Evolutionary conservation across 2,888 invertebrate genomes (phyloP).

Genomic region (Tenodera sinensis): DNA sequence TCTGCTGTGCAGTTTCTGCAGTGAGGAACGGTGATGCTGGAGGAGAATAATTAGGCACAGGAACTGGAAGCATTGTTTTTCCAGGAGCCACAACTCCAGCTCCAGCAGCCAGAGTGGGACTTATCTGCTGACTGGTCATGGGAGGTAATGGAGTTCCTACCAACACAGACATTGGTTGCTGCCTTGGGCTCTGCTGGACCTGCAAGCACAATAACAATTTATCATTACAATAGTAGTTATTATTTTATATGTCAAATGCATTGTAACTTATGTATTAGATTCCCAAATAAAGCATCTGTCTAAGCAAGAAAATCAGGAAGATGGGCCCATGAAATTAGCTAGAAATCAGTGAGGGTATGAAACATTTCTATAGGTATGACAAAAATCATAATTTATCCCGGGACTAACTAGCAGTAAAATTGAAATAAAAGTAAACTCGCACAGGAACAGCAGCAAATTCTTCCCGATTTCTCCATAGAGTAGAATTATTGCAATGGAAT

Average conservation of each 20-base stretch:
- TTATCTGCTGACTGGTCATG: neutral
- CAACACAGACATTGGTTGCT: neutral
- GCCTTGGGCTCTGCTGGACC: neutral
- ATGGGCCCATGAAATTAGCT: too few species aligned
- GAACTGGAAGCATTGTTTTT: neutral
- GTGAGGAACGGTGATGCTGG: constrained; percentile 23
- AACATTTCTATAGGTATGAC: too few species aligned
- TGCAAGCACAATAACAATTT: neutral
- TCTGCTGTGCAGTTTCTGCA: neutral
- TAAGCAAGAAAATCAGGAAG: too few species aligned
- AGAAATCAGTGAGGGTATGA: too few species aligned
- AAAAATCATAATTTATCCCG: too few species aligned
- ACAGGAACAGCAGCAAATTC: too few species aligned
- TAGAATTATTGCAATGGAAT: too few species aligned
- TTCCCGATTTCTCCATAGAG: too few species aligned
- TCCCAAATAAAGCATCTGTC: too few species aligned
- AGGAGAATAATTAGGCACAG: constrained; percentile 17
- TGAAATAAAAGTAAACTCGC: too few species aligned
- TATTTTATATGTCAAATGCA: neutral
- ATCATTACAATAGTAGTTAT: neutral
- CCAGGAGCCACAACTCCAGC: neutral
- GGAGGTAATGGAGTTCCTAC: neutral
- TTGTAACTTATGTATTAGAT: too few species aligned
- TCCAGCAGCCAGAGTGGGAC: neutral
- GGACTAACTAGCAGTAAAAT: too few species aligned